Evolutionary conservation across 2,888 invertebrate species (phyloP), one percentile per base, ranked within the genome.

Genomic region (Meteorus cinctellus): DNA sequence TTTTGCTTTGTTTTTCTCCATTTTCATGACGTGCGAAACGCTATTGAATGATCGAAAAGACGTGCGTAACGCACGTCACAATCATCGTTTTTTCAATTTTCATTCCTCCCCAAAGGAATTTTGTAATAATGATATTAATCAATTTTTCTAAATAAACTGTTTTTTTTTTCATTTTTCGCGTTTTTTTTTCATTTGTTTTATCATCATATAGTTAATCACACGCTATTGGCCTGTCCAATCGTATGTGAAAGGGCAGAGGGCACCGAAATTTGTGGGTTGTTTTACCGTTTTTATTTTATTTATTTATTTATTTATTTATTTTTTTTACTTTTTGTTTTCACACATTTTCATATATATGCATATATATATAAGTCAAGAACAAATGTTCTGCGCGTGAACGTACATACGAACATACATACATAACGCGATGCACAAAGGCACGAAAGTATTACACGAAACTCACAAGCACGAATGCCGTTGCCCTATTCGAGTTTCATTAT

Each of bases 1-100:
- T 70, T 36, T 74, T 78, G 73, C 60, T 62, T 76, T 68, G 72
- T 74, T 62, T 73, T 59, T 81, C 71, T 77, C 72, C 59, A 76
- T 74, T 60, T 45, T 68, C 36, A 19, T 65, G 36, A 41, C 65
- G 65, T 41, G 65, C 16, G 34, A 14, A 41, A 65, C 31, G 12
- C 36, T 65, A 69, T 78, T 41, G 55, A 73, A 62, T 55, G 19
- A 55, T 55, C n/a, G 10, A 8, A n/a, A 19, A 55, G 24, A 19
- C 55, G 19, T 55, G 55, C 48, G 55, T 55, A 55, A 55, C 55
- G 55, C 73, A 77, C 73, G 70, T 68, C 76, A 36, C 63, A 31
- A 36, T 34, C 36, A 34, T 34, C 16, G 0, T 65, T 65, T 65
- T 36, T 41, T 63, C 2, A 31, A 31, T 63, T 8, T 63, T 29